Base-by-base conservation (phyloP, 2,113 vertebrate genomes). In the Typhlomys cinereus region DNA sequence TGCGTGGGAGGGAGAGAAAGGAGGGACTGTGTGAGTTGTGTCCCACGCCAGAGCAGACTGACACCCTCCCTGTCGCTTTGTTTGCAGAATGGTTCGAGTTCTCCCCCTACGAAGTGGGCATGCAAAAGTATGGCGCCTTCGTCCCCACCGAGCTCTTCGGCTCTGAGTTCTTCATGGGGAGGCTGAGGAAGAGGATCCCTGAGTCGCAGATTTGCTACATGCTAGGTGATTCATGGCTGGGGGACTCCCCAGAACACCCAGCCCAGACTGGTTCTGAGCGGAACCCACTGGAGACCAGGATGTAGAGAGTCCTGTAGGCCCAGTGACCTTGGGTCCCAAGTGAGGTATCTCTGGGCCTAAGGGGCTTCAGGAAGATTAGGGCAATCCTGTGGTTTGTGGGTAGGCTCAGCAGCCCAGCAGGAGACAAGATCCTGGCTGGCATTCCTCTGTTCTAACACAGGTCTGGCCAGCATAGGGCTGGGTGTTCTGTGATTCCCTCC, bases 81-180 rank as follows among this genome's bases (percentile, higher is more conserved):
- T 57, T 66, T 86, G 61, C 93, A 99, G 99, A 99, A 92, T 99
- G 99, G 98, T 98, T 98, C 36, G 99, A 99, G 92, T 99, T 99
- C 91, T 98, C 98, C 1, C 99, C 99, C 23, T 99, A 98, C 2
- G 99, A 99, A 87, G 98, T 99, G 31, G 99, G 99, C 73, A 83
- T 99, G 50, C 97, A 97, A 89, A 99, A 99, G 96, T 99, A 99
- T 0, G 99, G 99, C 11, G 98, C 97, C 31, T 99, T 97, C 92
- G 96, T 99, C 82, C 98, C 92, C 1, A 14, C 96, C 4, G 98
- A 99, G 92, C 97, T 99, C 94, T 99, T 99, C 59, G 99, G 99
- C 61, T 99, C 98, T 0, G 98, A 99, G 82, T 99, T 98, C 97
- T 99, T 98, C 97, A 98, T 99, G 95, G 99, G 99, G 54, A 97